Evolutionary conservation across 2,113 vertebrate species (phyloP), one percentile per base, ranked within the genome.

Genomic region (Lepus europaeus): DNA sequence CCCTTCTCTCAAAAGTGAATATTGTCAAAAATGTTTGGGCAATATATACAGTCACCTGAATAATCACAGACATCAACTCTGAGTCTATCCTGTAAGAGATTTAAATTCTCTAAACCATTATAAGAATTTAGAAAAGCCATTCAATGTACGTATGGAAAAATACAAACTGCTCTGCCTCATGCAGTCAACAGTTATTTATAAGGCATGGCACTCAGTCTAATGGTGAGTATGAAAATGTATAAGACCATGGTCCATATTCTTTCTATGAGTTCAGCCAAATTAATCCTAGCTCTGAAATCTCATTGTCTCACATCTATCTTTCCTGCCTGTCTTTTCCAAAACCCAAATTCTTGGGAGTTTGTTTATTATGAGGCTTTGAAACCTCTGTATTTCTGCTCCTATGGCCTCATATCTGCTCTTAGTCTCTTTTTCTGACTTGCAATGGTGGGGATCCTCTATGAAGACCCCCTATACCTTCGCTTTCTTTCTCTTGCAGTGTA

Each of bases 91-190:
- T 82, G 3, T 39, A 27, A 73, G 49, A 78, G 20, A 82, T 51
- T 73, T 29, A 92, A 77, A 87, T 77, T 85, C 39, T 89, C 59
- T 73, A 80, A 76, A 29, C 5, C 14, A 49, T 82, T 81, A 64
- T 76, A 76, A 89, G 23, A 96, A 84, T 79, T 12, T 33, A 59
- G 69, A 79, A 89, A 89, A 33, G 31, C 29, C 10, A 76, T 69
- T 69, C 36, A 69, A 8, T 80, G 25, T 25, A 70, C 77, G 56
- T 72, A 69, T 83, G 73, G 78, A 84, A 95, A 87, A 33, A n/a
- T 76, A 56, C 39, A 68, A 94, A 94, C 68, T 73, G 3, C 9
- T 87, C 86, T 79, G 23, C 13, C 84, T 76, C 8, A 3, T 16
- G 19, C 29, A 64, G 9, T 74, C 68, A 80, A 49, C 56, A 87